Conservation (phyloP, 2,888 invertebrate genomes). For the Zaprionus lineosus region DNA sequence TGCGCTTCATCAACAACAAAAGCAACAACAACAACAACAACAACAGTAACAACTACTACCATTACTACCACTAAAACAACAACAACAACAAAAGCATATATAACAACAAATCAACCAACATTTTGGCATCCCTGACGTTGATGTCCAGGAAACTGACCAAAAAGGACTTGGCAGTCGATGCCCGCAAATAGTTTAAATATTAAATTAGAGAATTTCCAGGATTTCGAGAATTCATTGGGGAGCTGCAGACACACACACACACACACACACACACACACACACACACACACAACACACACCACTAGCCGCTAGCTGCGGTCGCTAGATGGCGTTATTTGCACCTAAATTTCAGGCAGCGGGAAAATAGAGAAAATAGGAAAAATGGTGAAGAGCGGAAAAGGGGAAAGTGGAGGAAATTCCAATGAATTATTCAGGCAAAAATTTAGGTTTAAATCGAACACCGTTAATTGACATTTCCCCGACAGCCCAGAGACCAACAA, state of each 20-base stretch:
- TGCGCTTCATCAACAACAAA: slow-evolving; percentile 23
- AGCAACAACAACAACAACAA: slow-evolving; percentile 14
- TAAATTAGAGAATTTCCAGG: slow-evolving; percentile 49
- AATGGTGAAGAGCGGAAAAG: background rate
- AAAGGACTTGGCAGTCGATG: slow-evolving; percentile 16
- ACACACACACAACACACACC: too few species aligned
- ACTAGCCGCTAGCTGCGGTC: slow-evolving; percentile 6
- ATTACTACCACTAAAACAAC: background rate
- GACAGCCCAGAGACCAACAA: too few species aligned
- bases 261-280: too few species aligned
- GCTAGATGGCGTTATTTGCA: slow-evolving; percentile 53
- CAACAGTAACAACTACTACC: slow-evolving; percentile 14
- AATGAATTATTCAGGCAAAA: slow-evolving; percentile 51
- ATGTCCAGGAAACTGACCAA: slow-evolving; percentile 17
- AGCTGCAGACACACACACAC: too few species aligned
- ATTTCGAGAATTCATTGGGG: slow-evolving; percentile 21
- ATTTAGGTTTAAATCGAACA: slow-evolving; percentile 44
- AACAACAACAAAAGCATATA: slow-evolving; percentile 11
- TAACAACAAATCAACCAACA: slow-evolving; percentile 20
- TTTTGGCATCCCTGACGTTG: slow-evolving; percentile 10
- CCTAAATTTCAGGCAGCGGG: too few species aligned
- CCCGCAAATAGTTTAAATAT: slow-evolving; percentile 63
- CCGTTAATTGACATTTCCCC: slow-evolving; percentile 16
- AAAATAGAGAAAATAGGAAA: too few species aligned
- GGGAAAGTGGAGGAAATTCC: slow-evolving; percentile 10